Evolutionary conservation across 2,888 invertebrate species (phyloP).

Genomic region (Lamellibrachia satsuma): DNA sequence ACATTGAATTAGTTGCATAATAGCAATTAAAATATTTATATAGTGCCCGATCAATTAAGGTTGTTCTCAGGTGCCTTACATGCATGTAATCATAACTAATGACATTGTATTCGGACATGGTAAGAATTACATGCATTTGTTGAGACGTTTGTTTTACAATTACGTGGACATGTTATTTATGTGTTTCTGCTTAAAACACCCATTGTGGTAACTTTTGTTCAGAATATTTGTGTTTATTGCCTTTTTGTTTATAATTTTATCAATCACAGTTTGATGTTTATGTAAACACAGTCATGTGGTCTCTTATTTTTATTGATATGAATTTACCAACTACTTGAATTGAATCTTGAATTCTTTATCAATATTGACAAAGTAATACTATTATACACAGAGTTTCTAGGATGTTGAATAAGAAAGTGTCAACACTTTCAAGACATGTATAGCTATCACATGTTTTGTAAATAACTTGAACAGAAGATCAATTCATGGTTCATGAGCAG

Average conservation of each 20-base stretch:
- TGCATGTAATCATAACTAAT: no score
- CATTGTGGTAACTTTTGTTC: background rate
- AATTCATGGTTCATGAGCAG: background rate
- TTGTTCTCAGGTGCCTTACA: no score
- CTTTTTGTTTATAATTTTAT: background rate
- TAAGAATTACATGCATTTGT: no score
- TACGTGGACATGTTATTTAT: background rate
- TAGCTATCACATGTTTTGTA: background rate
- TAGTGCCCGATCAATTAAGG: no score
- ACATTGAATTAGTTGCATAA: no score
- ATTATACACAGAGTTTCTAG: no score
- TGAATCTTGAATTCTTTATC: no score
- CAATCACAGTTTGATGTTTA: background rate
- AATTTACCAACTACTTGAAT: background rate
- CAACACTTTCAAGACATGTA: background rate
- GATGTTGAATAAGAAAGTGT: background rate
- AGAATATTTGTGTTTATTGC: background rate
- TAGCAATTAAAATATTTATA: no score
- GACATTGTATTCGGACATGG: no score
- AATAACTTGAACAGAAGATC: background rate
- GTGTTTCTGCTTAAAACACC: background rate
- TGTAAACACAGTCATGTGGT: background rate
- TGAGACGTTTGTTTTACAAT: background rate
- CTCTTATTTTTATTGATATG: background rate
- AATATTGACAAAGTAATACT: no score